Base-by-base conservation (phyloP, 2,888 invertebrate species). In the Netelia fuscicornis region DNA sequence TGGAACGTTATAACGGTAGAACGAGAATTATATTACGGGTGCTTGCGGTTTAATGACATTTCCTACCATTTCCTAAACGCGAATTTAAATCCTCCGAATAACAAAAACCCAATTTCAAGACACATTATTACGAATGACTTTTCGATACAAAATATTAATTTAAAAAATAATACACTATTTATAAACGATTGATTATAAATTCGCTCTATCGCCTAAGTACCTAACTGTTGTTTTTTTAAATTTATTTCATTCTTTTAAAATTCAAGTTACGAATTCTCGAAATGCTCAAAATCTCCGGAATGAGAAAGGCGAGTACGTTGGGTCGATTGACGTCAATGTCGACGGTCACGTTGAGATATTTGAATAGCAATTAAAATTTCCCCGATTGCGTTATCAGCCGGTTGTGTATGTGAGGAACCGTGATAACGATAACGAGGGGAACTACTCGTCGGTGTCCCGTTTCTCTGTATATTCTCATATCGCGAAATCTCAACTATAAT, bases 321-420 rank as follows among this genome's bases (percentile, higher is more conserved):
- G 20, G 25, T 70, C 77, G 56, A 81, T 81, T 81, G 81, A 84
- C 84, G 84, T 84, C 84, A 77, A 48, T 2, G 30, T 23, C 62
- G 23, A 13, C 62, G 37, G 48, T 70, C 52, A 58, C n/a, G 20
- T 64, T 56, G 56, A 78, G 62, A 77, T 81, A 77, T 84, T 84
- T 84, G 84, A 74, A 67, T 65, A 79, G 79, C 65, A 79, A 82
- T 81, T 60, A 30, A 79, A 79, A 75, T 74, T 76, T 81, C 82
- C 20, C 13, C 17, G 9, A 13, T 20, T 37, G 30, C 42, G 42
- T 71, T 78, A 75, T 85, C 79, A 64, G 42, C 71, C 54, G 54
- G 30, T 30, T n/a, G 52, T 62, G 52, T 67, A 20, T 37, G 52
- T 20, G 20, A 9, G 6, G 20, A 30, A 44, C 42, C n/a, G 65